Percentiles rank a stretch among this genome's conserved stretches.
Evolutionary conservation across 2,888 invertebrate genomes (phyloP).

Genomic region (Euspilapteryx auroguttella): DNA sequence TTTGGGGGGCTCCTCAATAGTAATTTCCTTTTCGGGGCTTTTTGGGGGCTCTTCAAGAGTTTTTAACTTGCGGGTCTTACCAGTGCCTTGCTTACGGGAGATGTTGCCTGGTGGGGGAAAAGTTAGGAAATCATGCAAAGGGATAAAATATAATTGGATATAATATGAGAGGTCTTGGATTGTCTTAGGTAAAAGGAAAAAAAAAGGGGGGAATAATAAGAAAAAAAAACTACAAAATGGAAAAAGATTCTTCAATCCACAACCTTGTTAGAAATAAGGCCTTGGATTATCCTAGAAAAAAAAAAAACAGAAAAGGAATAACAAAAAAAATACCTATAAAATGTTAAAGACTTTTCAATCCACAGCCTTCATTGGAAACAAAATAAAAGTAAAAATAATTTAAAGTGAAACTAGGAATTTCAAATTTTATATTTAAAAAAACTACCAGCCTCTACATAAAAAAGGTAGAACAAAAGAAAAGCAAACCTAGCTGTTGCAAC

Average conservation of each 20-base stretch:
- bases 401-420: not conserved
- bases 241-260: no score
- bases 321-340: no score
- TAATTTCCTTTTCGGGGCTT: conserved; percentile 15
- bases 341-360: no score
- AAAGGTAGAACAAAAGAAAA: conserved; percentile 7
- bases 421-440: not conserved
- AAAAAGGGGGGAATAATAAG: no score
- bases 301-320: no score
- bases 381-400: not conserved
- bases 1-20: conserved; percentile 15
- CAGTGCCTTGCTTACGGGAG: conserved; percentile 34
- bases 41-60: conserved; percentile 20
- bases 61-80: conserved; percentile 25
- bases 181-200: not conserved
- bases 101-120: conserved; percentile 35
- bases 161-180: no score
- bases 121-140: no score
- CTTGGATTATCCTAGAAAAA: no score
- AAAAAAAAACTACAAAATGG: no score
- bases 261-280: no score
- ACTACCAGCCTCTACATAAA: conserved; percentile 4
- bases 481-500: conserved; percentile 52
- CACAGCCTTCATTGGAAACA: no score
- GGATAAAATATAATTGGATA: no score